Conservation (phyloP, 2,797 vertebrate genomes). For the Percopsis omiscomaycus region DNA sequence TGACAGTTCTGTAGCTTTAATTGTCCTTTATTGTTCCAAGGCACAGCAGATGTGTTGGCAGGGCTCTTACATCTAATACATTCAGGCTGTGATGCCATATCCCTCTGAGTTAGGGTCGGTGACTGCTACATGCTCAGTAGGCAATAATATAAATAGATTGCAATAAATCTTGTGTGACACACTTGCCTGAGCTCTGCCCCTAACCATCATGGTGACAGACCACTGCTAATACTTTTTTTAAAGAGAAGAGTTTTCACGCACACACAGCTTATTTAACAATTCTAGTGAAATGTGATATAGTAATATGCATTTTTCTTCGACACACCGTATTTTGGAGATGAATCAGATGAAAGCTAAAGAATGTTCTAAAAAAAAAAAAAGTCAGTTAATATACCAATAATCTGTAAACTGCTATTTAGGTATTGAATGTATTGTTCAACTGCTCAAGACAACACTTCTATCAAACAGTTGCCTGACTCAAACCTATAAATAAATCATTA, state of each 20-base stretch:
- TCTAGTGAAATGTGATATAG: conserved; percentile 27
- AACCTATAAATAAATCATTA: conserved; percentile 17
- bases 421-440: not conserved
- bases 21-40: conserved; percentile 78
- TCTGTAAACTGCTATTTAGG: conserved; percentile 3
- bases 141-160: conserved; percentile 40
- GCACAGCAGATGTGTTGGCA: conserved; percentile 80
- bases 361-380: conserved; percentile 13
- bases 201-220: conserved; percentile 23
- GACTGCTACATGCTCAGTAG: conserved; percentile 63
- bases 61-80: conserved; percentile 73
- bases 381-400: conserved; percentile 19
- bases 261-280: conserved; percentile 36
- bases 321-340: conserved; percentile 23
- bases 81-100: conserved; percentile 68
- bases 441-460: conserved; percentile 7
- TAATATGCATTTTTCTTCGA: conserved; percentile 12
- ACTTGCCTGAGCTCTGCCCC: conserved; percentile 21
- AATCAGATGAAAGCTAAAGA: conserved; percentile 21
- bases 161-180: conserved; percentile 36
- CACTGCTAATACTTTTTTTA: conserved; percentile 31
- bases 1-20: conserved; percentile 25
- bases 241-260: conserved; percentile 40
- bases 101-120: conserved; percentile 54
- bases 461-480: conserved; percentile 15